These are phyloP conservation scores for Tricholauxania praeusta DNA, from an alignment of 2,888 invertebrate genomes.

Conservation along the genomic window DNA sequence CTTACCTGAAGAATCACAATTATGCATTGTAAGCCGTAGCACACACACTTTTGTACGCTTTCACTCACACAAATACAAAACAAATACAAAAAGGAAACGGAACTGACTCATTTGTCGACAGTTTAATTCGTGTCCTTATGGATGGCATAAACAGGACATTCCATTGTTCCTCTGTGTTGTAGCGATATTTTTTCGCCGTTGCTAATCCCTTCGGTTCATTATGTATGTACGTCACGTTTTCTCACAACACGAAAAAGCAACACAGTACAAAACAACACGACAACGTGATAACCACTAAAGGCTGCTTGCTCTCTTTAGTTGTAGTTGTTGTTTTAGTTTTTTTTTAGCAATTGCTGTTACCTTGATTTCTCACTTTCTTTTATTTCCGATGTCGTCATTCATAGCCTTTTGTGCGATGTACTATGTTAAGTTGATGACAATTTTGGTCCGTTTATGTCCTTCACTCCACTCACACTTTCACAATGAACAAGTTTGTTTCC, in stretches of 20 bases:
- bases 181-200: not conserved
- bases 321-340: no score
- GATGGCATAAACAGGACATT: constrained; percentile 17
- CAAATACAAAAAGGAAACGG: not conserved
- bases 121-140: not conserved
- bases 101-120: constrained; percentile 10
- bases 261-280: constrained; percentile 24
- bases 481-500: not conserved
- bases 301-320: not conserved
- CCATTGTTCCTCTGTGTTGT: constrained; percentile 8
- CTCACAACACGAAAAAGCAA: constrained; percentile 14
- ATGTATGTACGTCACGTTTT: constrained; percentile 44
- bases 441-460: not conserved
- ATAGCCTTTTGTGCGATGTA: no score
- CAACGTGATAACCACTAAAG: constrained; percentile 15
- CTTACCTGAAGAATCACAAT: no score
- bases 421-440: not conserved
- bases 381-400: no score
- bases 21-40: no score
- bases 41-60: no score
- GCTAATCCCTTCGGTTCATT: constrained; percentile 44
- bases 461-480: not conserved
- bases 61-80: not conserved
- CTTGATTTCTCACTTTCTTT: no score
- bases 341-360: no score